Evolutionary conservation across 2,113 vertebrate species (phyloP).

Genomic region (Microtus montanus): DNA sequence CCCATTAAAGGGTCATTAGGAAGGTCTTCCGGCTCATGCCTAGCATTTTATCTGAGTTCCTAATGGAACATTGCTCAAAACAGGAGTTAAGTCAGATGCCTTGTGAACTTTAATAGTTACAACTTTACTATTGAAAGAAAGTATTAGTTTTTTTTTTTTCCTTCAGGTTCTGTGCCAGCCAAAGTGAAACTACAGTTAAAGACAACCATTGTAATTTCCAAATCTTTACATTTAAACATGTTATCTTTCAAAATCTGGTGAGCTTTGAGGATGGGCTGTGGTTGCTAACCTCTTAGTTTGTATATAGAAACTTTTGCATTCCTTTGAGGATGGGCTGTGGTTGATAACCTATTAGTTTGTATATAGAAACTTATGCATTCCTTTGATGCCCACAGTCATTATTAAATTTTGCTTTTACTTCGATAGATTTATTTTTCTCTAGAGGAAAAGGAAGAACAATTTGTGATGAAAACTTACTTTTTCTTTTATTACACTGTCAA

Average conservation of each 20-base stretch:
- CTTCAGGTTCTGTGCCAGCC: neutral
- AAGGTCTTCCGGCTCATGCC: neutral
- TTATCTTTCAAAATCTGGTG: conserved; percentile 52
- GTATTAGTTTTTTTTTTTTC: neutral
- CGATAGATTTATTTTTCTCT: conserved; percentile 55
- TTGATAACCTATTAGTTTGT: conserved; percentile 22
- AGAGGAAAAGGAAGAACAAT: conserved; percentile 61
- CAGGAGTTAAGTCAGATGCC: conserved; percentile 30
- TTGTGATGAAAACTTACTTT: conserved; percentile 70
- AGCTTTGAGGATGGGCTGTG: neutral
- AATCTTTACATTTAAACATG: conserved; percentile 34
- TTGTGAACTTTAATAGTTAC: conserved; percentile 60
- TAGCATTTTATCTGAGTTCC: conserved; percentile 66
- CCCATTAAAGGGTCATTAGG: conserved; percentile 72
- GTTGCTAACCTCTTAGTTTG: conserved; percentile 20
- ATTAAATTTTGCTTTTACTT: conserved; percentile 65
- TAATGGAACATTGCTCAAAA: conserved; percentile 61
- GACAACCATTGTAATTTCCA: conserved; percentile 61
- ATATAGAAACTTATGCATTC: conserved; percentile 24
- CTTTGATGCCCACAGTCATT: neutral
- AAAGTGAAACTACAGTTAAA: conserved; percentile 60
- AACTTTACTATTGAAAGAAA: conserved; percentile 57
- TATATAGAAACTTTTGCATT: conserved; percentile 29
- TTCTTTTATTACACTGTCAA: conserved; percentile 65
- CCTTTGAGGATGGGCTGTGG: neutral